phyloP scores from a whole-genome alignment of 2,113 vertebrate genomes.

The Notothenia rossii region DNA sequence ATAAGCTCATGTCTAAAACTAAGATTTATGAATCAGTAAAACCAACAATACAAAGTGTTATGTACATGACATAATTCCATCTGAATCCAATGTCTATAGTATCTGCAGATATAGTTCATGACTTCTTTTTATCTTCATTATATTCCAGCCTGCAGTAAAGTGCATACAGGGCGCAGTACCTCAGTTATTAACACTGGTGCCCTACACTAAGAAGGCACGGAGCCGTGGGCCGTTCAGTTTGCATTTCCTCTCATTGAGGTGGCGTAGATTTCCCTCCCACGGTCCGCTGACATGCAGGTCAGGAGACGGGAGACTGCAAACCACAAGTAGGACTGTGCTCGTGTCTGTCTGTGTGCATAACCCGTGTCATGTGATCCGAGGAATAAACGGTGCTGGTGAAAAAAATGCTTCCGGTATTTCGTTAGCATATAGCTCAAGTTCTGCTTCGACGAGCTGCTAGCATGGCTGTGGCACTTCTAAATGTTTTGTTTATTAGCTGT shows the following conservation, averaged over 20 bases:
- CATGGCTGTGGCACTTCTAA: background rate
- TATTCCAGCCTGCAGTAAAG: slow-evolving; percentile 15
- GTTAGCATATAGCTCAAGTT: too few species aligned
- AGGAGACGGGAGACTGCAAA: background rate
- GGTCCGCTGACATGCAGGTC: background rate
- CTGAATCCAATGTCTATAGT: background rate
- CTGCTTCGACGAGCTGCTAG: too few species aligned
- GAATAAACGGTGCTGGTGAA: background rate
- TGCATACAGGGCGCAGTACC: background rate
- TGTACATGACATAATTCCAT: too few species aligned
- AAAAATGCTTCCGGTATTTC: too few species aligned
- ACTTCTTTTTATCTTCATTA: slow-evolving; percentile 13
- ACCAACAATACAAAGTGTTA: background rate
- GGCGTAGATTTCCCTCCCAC: slow-evolving; percentile 14
- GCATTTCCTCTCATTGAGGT: background rate
- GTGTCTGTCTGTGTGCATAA: background rate
- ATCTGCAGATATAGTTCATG: background rate
- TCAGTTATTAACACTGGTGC: slow-evolving; percentile 7
- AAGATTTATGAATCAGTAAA: background rate
- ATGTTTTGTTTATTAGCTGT: background rate
- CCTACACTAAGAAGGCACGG: slow-evolving; percentile 1
- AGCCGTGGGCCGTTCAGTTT: background rate
- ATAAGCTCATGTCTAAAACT: too few species aligned
- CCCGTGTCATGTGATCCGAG: background rate
- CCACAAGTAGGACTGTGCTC: background rate